Base-by-base conservation (phyloP, 2,888 invertebrate genomes). In the Dicyrtomina minuta region DNA sequence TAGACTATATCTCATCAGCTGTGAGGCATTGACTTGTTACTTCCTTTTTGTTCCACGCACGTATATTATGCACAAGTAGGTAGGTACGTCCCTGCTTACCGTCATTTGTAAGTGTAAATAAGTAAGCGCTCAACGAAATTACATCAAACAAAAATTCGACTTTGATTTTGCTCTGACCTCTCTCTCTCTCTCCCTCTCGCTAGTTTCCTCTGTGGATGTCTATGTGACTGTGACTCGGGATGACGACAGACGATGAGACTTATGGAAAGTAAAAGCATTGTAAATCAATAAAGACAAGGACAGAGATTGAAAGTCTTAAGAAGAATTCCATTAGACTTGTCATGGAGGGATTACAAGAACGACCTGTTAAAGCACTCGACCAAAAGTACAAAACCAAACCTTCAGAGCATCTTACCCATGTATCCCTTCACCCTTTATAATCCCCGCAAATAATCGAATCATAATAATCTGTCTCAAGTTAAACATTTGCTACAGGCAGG, bases 281-380 rank as follows among this genome's bases (percentile, higher is more conserved):
- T 55, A 55, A 55, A 55, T 55, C 55, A 55, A 55, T 55, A 27
- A 55, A 55, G 55, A 24, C 55, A 55, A 55, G 15, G 24, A 27
- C 55, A 55, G 15, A 26, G 15, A 26, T 24, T 26, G 55, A 27
- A 55, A 24, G 26, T 26, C 26, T 22, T 55, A 27, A 55, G 55
- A 26, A n/a, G 55, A 55, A 55, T 55, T 55, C 55, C 55, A 55
- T 55, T 55, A 55, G 55, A 55, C 26, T 33, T 55, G 55, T 24
- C 27, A 12, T 26, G 55, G 55, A 22, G 26, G 24, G 24, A 55
- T 55, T 55, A 55, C 20, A 55, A 26, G 27, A 55, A 12, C 46
- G n/a, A 55, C 13, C 24, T 13, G 15, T 26, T 15, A 55, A 22
- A 26, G 26, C 15, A 55, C 33, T 33, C 33, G 33, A 33, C 33